Percentiles rank a stretch among this genome's conserved stretches.
These are phyloP conservation scores for Chauna torquata DNA, from an alignment of 2,113 vertebrate genomes.

Conservation along the genomic window DNA sequence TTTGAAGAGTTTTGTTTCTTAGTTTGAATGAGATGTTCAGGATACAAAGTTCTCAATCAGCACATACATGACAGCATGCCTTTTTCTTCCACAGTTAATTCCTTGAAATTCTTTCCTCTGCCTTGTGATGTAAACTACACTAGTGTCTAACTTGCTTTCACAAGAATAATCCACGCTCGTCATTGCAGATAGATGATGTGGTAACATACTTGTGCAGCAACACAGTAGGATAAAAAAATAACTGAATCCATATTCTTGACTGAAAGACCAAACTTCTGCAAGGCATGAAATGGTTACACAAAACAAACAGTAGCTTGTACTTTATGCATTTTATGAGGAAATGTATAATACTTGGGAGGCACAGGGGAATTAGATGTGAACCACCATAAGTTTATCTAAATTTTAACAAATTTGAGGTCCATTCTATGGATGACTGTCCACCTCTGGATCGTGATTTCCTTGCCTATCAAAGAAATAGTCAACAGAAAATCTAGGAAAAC, in stretches of 20 bases:
- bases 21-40: neutral
- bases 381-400: neutral
- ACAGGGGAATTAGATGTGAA: neutral
- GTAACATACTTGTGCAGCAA: neutral
- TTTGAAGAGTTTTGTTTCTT: neutral
- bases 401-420: neutral
- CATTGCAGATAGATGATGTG: neutral
- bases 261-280: neutral
- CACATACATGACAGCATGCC: neutral
- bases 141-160: neutral
- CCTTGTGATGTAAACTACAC: neutral
- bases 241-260: neutral
- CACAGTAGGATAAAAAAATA: neutral
- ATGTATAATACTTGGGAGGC: neutral
- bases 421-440: neutral
- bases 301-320: neutral
- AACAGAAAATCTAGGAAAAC: neutral
- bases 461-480: neutral
- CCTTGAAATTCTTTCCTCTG: neutral
- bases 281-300: neutral
- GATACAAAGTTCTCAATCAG: neutral
- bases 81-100: neutral
- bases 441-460: neutral
- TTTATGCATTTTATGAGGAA: neutral
- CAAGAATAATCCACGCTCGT: neutral